Evolutionary conservation across 2,797 vertebrate species (phyloP), one percentile per base, ranked within the genome.

Genomic region (Chaunax sp.): DNA sequence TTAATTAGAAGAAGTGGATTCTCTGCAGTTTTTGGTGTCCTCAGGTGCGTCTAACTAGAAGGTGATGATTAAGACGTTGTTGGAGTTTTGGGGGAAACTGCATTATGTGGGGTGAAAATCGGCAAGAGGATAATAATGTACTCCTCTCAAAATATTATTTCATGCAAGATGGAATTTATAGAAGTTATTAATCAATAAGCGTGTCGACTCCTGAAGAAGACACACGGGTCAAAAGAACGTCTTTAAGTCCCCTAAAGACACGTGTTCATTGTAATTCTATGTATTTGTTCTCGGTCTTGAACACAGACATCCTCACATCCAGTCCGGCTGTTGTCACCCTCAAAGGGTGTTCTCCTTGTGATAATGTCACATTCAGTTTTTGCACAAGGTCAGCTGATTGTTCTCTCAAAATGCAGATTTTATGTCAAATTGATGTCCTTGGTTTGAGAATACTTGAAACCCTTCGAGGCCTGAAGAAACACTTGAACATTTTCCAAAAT

Each of bases 21-120:
- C 72, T 66, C 63, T 68, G 84, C 78, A 78, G 44, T 72, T 83
- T 30, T 79, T n/a, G 5, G 28, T 60, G 60, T 86, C 85, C 78
- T 84, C 60, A 22, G 78, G 83, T 78, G 66, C 10, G 1, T 75
- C 54, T n/a, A 18, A 60, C 28, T 11, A 61, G 38, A 55, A 69
- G 64, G 0, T 64, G 83, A 78, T 67, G 77, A 76, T 70, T 41
- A 67, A 63, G 69, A 71, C 1, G 5, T 41, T 28, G 37, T 19
- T 43, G 23, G 11, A 46, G 14, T 37, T 55, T 14, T 9, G n/a
- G 19, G 15, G 18, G 22, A 64, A 69, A 55, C 16, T 40, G 8
- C 56, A 45, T 51, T 19, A 4, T 18, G 13, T 19, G 37, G 5
- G 14, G 7, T 6, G 43, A 13, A 46, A 63, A 33, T 18, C 13